Evolutionary conservation across 2,888 invertebrate species (phyloP).

Genomic region (Leucophenga montana): DNA sequence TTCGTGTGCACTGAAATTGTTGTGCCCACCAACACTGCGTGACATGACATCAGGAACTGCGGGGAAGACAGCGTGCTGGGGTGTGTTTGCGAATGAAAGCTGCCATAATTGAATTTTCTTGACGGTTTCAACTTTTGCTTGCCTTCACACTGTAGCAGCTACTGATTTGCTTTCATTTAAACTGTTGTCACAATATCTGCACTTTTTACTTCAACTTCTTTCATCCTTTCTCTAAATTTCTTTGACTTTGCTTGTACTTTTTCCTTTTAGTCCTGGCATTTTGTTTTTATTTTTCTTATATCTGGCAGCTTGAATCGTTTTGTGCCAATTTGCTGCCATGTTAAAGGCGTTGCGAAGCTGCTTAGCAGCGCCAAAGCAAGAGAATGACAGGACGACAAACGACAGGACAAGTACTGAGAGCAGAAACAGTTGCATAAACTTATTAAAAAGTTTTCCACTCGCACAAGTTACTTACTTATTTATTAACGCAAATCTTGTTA

Average conservation of each 20-base stretch:
- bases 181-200: constrained; percentile 7
- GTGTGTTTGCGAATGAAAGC: background rate
- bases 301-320: constrained; percentile 21
- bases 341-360: constrained; percentile 7
- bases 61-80: background rate
- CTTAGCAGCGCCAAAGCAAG: background rate
- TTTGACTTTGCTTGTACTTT: background rate
- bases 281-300: background rate
- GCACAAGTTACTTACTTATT: constrained; percentile 26
- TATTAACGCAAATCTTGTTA: constrained; percentile 25
- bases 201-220: background rate
- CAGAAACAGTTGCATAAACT: constrained; percentile 26
- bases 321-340: constrained; percentile 24
- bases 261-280: background rate
- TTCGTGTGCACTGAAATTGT: constrained; percentile 4
- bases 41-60: no score
- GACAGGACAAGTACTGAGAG: background rate
- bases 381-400: background rate
- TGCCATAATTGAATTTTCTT: constrained; percentile 28
- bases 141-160: background rate
- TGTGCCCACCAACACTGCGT: background rate
- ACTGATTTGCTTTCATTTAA: background rate
- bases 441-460: constrained; percentile 28
- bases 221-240: background rate
- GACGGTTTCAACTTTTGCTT: constrained; percentile 22